Conservation (phyloP, 2,113 vertebrate species). For the Brachyistius frenatus region DNA sequence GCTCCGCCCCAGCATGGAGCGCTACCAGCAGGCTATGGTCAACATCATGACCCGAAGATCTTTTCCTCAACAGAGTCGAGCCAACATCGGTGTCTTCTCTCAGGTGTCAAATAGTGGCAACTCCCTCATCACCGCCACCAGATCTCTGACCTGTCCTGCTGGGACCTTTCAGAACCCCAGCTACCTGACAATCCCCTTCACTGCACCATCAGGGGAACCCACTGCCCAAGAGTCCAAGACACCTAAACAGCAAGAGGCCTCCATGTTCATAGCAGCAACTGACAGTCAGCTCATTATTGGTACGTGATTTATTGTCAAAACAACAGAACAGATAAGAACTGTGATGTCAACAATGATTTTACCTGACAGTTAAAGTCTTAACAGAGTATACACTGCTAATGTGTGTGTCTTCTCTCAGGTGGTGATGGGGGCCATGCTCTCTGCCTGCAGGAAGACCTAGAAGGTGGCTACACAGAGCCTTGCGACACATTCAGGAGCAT, state of each 20-base stretch:
- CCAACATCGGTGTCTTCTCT: conserved; percentile 37
- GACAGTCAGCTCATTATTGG: conserved; percentile 84
- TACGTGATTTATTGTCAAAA: conserved; percentile 56
- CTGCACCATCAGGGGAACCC: conserved; percentile 63
- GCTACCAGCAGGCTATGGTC: conserved; percentile 87
- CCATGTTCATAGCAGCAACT: conserved; percentile 87
- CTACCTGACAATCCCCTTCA: conserved; percentile 78
- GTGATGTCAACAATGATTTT: background rate
- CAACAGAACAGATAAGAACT: background rate
- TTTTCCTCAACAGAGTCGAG: conserved; percentile 47
- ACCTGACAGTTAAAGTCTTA: background rate
- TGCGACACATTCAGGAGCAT: conserved; percentile 89
- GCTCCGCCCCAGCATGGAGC: conserved; percentile 87
- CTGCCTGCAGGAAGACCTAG: conserved; percentile 80
- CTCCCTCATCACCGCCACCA: background rate
- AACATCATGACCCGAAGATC: conserved; percentile 82
- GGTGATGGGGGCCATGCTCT: conserved; percentile 88
- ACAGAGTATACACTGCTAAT: conserved; percentile 2
- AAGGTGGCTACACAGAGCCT: conserved; percentile 80
- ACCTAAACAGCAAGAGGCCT: conserved; percentile 84
- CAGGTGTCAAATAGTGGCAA: conserved; percentile 11
- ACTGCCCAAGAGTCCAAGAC: conserved; percentile 79
- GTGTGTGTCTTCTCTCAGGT: conserved; percentile 74
- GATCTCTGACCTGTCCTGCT: conserved; percentile 43
- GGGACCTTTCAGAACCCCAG: conserved; percentile 71